Base-by-base conservation (phyloP, 2,113 vertebrate species). In the Tachycineta bicolor region DNA sequence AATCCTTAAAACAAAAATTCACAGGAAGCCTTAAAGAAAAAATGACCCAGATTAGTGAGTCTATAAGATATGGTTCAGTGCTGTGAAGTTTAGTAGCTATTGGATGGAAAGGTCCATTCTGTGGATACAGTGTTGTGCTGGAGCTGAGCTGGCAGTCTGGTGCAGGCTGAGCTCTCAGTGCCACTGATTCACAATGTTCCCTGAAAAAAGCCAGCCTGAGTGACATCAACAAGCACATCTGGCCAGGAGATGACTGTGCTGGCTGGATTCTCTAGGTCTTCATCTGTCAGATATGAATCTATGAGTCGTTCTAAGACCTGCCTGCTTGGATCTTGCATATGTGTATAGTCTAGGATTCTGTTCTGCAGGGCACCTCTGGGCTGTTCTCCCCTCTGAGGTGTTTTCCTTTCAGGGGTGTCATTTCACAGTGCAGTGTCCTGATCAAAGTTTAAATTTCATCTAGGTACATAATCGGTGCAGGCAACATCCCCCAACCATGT, bases 301-400 rank as follows among this genome's bases (percentile, higher is more conserved):
- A 4, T 20, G 3, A 6, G 46, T 3, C 11, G 5, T 70, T 70
- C 41, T 15, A 18, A 55, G 39, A 14, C 26, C 12, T 41, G 17
- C 6, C 21, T 37, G 4, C 10, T 53, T 34, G 33, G 8, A 22
- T 10, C 5, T 12, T 58, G 23, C 9, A 3, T 49, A 10, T 12
- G 2, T 14, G 2, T 24, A 3, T 14, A 53, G 12, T 14, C 15
- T 9, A n/a, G 16, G 18, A 39, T 3, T 33, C 6, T 2, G 2
- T 58, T 86, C 62, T 56, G 24, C 22, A 23, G 8, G 14, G 4
- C 37, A 80, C 16, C 1, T 8, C 11, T 50, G 60, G 10, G 7
- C 26, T 24, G 5, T 16, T 46, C 6, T 11, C 5, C 14, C 14
- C 9, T 6, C 6, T 1, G 9, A 43, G 29, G 8, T 33, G 3